These are phyloP conservation scores for Petrocephalus microphthalmus DNA, from an alignment of 2,113 vertebrate genomes.

Conservation along the genomic window DNA sequence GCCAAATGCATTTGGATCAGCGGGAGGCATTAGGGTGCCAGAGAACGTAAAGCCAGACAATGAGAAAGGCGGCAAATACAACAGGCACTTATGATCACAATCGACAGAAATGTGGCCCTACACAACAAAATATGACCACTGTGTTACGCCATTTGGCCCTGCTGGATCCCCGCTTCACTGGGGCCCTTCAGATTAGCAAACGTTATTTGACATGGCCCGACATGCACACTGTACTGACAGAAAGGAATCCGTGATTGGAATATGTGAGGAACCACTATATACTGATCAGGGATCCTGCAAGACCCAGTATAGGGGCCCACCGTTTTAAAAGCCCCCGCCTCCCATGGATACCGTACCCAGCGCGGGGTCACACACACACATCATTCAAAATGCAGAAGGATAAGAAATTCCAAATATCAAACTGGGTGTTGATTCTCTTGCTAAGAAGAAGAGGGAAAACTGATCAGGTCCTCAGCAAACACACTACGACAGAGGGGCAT, in stretches of 20 bases:
- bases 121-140: conserved; percentile 51
- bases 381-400: not conserved
- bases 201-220: conserved; percentile 21
- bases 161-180: conserved; percentile 29
- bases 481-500: not conserved
- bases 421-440: not conserved
- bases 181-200: conserved; percentile 30
- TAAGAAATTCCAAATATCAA: not conserved
- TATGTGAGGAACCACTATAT: not conserved
- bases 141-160: conserved; percentile 53
- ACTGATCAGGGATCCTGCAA: not conserved
- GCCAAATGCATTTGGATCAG: conserved; percentile 30
- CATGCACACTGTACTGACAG: conserved; percentile 22
- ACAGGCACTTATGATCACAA: conserved; percentile 61
- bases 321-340: not conserved
- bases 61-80: conserved; percentile 62
- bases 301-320: not conserved
- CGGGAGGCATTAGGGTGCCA: conserved; percentile 41
- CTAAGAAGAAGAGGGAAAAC: not conserved
- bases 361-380: not conserved
- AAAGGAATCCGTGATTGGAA: conserved; percentile 33
- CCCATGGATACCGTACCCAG: not conserved
- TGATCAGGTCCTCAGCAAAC: not conserved
- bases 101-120: conserved; percentile 53
- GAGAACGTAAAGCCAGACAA: conserved; percentile 48